A percentile compares a stretch with the other conserved stretches of the same genome.
phyloP scores from a whole-genome alignment of 2,113 vertebrate genomes.

The Cochlearius cochlearius region DNA sequence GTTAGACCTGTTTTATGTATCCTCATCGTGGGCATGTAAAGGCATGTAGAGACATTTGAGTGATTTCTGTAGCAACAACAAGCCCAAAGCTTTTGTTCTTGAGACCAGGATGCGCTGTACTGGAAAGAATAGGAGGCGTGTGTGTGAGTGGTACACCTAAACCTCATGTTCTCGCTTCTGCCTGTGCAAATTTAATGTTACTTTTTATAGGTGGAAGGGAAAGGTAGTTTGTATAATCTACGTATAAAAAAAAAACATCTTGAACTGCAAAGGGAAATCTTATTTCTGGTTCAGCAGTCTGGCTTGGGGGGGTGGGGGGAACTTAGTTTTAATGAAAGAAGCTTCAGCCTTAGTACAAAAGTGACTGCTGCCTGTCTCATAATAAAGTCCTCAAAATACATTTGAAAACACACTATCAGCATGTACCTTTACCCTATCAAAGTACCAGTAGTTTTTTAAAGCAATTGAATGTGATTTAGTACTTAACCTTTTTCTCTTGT shows the following conservation, averaged over 20 bases:
- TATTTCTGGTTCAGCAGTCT: not conserved
- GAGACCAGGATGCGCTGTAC: rapidly evolving
- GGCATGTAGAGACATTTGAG: not conserved
- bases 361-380: not conserved
- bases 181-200: not conserved
- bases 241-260: not conserved
- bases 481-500: not conserved
- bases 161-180: not conserved
- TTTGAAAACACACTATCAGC: not conserved
- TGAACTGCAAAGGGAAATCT: not conserved
- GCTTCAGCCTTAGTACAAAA: not conserved
- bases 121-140: not conserved
- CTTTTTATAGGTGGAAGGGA: not conserved
- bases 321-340: not conserved
- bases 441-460: not conserved
- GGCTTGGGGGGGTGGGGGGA: not conserved
- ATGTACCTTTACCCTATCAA: not conserved
- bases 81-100: not conserved
- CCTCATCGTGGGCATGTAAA: not conserved
- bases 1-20: not conserved
- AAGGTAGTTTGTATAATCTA: not conserved
- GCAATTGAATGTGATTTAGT: not conserved
- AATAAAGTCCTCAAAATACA: not conserved
- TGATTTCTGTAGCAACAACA: not conserved
- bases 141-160: not conserved